Percentiles rank a stretch among this genome's conserved stretches.
Conservation (phyloP, 2,113 vertebrate genomes). For the Chloroceryle aenea region DNA sequence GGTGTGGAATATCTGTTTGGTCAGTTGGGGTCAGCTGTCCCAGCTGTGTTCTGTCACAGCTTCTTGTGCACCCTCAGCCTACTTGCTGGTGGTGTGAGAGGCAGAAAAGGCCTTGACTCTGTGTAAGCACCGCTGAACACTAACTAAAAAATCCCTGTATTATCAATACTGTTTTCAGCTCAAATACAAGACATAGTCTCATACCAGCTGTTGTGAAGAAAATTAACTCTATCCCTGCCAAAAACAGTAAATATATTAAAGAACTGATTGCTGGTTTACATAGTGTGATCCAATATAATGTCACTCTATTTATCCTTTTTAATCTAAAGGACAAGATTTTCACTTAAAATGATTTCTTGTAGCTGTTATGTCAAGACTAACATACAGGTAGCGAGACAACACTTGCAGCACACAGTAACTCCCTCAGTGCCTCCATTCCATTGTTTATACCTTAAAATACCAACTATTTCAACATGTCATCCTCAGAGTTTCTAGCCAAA, state of each 20-base stretch:
- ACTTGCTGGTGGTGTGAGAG: not conserved
- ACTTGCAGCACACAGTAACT: not conserved
- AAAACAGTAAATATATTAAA: no score
- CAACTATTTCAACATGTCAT: not conserved
- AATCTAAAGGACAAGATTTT: not conserved
- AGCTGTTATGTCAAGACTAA: not conserved
- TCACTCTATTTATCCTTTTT: not conserved
- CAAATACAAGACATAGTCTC: no score
- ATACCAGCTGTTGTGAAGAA: no score
- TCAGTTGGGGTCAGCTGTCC: not conserved
- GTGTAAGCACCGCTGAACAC: no score
- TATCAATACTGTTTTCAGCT: no score
- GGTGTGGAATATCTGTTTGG: not conserved
- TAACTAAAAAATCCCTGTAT: no score
- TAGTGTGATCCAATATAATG: not conserved
- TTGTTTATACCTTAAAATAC: not conserved
- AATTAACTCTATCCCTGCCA: no score
- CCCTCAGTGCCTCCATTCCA: not conserved
- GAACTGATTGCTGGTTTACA: not conserved
- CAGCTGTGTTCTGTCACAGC: not conserved
- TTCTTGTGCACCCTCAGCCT: not conserved
- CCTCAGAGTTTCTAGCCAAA: not conserved
- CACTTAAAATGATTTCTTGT: not conserved
- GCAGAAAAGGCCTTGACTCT: no score
- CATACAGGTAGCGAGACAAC: not conserved